Percentiles rank a stretch among this genome's conserved stretches.
Conservation (phyloP, 53 echinoderm and acorn worm species). For the Crossaster papposus region DNA sequence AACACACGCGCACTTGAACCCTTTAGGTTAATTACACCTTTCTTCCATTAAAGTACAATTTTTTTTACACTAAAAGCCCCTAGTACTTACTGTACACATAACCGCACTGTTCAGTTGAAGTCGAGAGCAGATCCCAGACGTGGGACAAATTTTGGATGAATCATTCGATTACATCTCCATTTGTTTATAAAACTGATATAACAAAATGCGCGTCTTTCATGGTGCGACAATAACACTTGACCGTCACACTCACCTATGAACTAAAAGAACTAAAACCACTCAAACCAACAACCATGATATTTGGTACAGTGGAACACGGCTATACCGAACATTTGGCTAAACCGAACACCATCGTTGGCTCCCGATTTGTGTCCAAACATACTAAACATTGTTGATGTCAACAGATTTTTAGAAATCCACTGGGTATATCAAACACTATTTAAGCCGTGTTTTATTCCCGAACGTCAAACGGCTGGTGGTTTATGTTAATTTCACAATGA, state of each 20-base stretch:
- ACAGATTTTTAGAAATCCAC: too few relatives aligned
- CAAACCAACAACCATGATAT: too few relatives aligned
- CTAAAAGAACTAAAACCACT: too few relatives aligned
- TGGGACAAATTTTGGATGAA: background rate
- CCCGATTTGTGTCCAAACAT: too few relatives aligned
- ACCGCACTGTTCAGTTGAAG: background rate
- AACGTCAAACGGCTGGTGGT: too few relatives aligned
- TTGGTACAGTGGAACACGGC: too few relatives aligned
- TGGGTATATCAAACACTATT: too few relatives aligned
- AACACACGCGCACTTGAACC: background rate
- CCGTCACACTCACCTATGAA: background rate
- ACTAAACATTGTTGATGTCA: too few relatives aligned
- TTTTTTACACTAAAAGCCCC: background rate
- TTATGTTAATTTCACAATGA: too few relatives aligned
- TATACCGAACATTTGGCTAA: too few relatives aligned
- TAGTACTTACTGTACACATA: constrained; percentile 23
- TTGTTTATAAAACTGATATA: background rate
- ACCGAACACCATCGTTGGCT: too few relatives aligned
- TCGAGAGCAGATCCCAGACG: background rate
- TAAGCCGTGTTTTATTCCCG: too few relatives aligned
- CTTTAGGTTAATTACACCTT: background rate
- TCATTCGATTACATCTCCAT: background rate
- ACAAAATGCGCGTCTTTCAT: background rate
- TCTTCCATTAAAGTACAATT: background rate
- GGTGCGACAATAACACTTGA: background rate